Evolutionary conservation across 2,888 invertebrate genomes (phyloP).

Genomic region (Pherbina coryleti): DNA sequence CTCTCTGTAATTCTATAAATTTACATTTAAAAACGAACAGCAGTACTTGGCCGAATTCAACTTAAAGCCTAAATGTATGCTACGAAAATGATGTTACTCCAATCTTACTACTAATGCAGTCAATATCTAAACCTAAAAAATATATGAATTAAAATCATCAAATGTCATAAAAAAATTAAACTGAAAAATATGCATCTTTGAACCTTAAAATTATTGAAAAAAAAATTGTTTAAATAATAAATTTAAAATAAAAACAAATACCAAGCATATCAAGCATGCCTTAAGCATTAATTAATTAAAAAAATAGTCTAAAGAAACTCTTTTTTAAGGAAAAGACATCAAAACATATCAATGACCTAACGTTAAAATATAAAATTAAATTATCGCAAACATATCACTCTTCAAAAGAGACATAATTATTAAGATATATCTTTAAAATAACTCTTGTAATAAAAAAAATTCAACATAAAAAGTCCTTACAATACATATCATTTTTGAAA

Average conservation of each 20-base stretch:
- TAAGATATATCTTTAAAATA: conserved; percentile 23
- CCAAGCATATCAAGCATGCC: conserved; percentile 50
- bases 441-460: conserved; percentile 35
- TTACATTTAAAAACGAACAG: neutral
- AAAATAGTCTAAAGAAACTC: neutral
- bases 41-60: neutral
- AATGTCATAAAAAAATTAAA: neutral
- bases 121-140: neutral
- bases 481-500: conserved; percentile 39
- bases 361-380: conserved; percentile 47
- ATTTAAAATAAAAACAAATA: neutral
- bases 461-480: conserved; percentile 27
- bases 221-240: neutral
- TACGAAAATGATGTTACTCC: neutral
- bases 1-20: neutral
- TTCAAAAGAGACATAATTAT: conserved; percentile 55
- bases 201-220: neutral
- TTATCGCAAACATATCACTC: conserved; percentile 64
- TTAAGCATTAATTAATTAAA: neutral
- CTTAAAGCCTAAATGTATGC: neutral
- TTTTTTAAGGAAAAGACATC: neutral
- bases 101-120: neutral
- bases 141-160: neutral
- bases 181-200: neutral
- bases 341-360: conserved; percentile 51